These are phyloP conservation scores for Scaptomyza parva DNA, from an alignment of 2,888 invertebrate species.

Conservation along the genomic window DNA sequence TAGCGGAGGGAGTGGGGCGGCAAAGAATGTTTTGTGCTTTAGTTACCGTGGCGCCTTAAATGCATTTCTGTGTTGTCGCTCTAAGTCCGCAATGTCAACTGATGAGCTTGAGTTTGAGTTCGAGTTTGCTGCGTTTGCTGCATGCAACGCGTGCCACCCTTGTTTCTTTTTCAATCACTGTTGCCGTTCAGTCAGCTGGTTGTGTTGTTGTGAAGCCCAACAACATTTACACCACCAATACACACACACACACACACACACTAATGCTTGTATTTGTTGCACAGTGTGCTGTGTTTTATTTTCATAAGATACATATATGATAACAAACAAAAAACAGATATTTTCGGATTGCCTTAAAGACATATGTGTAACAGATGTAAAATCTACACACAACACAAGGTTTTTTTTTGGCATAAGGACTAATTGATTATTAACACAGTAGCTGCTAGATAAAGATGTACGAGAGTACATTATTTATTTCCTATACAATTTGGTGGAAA, in stretches of 20 bases:
- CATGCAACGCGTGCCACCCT: conserved; percentile 46
- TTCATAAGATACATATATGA: neutral
- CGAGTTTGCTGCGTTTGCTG: conserved; percentile 16
- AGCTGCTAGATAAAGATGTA: neutral
- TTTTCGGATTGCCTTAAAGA: neutral
- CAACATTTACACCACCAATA: conserved; percentile 40
- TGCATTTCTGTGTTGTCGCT: conserved; percentile 42
- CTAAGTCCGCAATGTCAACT: conserved; percentile 45
- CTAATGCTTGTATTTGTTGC: conserved; percentile 10
- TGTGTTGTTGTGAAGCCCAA: conserved; percentile 25
- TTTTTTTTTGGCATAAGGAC: neutral
- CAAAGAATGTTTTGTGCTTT: conserved; percentile 15
- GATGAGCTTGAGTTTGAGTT: conserved; percentile 27
- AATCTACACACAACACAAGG: neutral
- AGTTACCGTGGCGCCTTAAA: conserved; percentile 36
- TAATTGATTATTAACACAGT: neutral
- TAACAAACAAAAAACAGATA: neutral
- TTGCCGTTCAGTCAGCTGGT: conserved; percentile 52
- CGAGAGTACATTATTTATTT: too few relatives aligned
- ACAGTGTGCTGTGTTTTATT: conserved; percentile 27
- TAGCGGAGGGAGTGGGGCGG: conserved; percentile 1
- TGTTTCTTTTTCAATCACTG: conserved; percentile 58
- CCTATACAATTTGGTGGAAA: too few relatives aligned
- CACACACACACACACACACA: conserved; percentile 21
- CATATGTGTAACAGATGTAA: conserved; percentile 6